phyloP scores from a whole-genome alignment of 2,797 vertebrate genomes.

The Naso thynnoides region DNA sequence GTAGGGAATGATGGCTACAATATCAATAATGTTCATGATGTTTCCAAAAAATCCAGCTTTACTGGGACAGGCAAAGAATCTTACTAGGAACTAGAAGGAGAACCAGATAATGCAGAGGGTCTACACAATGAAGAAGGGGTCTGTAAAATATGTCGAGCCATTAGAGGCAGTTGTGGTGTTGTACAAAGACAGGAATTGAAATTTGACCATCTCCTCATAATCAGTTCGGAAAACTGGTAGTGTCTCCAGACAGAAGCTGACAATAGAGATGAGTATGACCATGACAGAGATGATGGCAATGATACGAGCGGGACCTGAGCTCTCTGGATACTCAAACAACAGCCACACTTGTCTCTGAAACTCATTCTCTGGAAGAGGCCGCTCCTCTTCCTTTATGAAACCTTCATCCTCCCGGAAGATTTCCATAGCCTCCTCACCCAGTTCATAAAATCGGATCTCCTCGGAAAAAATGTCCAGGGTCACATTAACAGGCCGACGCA shows the following conservation, averaged over 20 bases:
- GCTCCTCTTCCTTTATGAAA: conserved; percentile 96
- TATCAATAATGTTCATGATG: conserved; percentile 99
- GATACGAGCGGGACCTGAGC: conserved; percentile 95
- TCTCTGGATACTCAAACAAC: conserved; percentile 97
- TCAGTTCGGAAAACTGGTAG: conserved; percentile 95
- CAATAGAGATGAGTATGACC: conserved; percentile 98
- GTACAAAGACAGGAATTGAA: conserved; percentile 51
- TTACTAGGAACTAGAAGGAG: conserved; percentile 97
- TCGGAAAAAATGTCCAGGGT: conserved; percentile 98
- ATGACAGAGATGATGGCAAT: conserved; percentile 98
- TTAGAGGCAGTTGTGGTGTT: conserved; percentile 79
- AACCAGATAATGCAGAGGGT: conserved; percentile 99
- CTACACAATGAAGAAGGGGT: conserved; percentile 99
- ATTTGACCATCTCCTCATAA: conserved; percentile 85
- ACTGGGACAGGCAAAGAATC: conserved; percentile 98
- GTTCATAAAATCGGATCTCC: conserved; percentile 98
- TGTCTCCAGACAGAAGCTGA: conserved; percentile 98
- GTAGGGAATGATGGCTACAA: conserved; percentile 98
- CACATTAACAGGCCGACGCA: conserved; percentile 95
- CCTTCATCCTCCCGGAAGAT: conserved; percentile 98
- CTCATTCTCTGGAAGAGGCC: conserved; percentile 93
- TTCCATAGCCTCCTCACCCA: conserved; percentile 98
- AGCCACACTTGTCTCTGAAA: conserved; percentile 99
- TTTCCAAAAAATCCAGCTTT: conserved; percentile 99
- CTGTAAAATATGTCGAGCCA: conserved; percentile 91